These are phyloP conservation scores for Cryptops parisi DNA, from an alignment of 2,888 invertebrate species.

Conservation along the genomic window DNA sequence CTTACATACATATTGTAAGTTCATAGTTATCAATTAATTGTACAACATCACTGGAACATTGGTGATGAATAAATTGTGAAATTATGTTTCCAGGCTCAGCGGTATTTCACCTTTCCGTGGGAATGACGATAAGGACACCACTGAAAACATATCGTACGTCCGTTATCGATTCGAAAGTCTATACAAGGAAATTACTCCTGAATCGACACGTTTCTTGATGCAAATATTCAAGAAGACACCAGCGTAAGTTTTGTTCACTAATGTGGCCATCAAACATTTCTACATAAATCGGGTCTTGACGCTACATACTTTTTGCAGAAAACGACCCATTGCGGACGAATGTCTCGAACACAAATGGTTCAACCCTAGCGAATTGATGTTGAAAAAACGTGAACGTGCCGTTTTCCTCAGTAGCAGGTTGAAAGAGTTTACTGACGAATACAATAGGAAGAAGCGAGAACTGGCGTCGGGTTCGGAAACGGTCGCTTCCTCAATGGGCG, in stretches of 20 bases:
- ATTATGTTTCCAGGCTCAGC: slow-evolving; percentile 42
- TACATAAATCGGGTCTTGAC: slow-evolving; percentile 13
- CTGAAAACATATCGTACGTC: slow-evolving; percentile 81
- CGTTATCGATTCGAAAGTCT: slow-evolving; percentile 86
- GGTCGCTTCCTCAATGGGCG: slow-evolving; percentile 34
- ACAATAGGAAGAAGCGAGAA: slow-evolving; percentile 52
- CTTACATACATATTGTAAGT: slow-evolving; percentile 61
- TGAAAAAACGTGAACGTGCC: slow-evolving; percentile 75
- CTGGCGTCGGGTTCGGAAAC: slow-evolving; percentile 45
- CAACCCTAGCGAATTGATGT: slow-evolving; percentile 79
- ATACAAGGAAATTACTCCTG: slow-evolving; percentile 86
- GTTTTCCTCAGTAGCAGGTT: slow-evolving; percentile 62
- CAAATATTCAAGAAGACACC: slow-evolving; percentile 88
- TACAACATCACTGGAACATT: not conserved
- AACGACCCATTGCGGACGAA: slow-evolving; percentile 86
- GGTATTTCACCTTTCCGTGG: slow-evolving; percentile 86
- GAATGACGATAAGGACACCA: slow-evolving; percentile 61
- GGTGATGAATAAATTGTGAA: not conserved
- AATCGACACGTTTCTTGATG: slow-evolving; percentile 86
- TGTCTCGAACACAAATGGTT: slow-evolving; percentile 95
- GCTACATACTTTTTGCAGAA: slow-evolving; percentile 49
- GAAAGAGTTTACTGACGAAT: slow-evolving; percentile 57
- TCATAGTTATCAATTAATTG: no score
- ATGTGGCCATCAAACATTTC: not conserved
- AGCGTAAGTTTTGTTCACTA: slow-evolving; percentile 42